Base-by-base conservation (phyloP, 2,888 invertebrate species). In the Tiliacea aurago region DNA sequence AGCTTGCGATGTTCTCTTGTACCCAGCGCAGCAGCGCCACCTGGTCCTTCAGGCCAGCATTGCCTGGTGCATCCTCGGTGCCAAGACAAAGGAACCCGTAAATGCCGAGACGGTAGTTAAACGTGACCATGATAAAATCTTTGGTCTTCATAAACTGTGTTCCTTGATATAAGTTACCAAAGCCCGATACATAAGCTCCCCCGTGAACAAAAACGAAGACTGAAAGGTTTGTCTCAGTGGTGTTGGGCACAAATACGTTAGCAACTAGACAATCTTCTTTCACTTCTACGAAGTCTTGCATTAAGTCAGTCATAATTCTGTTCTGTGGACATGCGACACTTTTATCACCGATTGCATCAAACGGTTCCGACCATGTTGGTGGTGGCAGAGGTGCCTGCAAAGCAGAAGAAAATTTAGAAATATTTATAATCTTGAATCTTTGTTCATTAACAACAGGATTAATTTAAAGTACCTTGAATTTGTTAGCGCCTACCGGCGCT, bases 211-310 rank as follows among this genome's bases (percentile, higher is more conserved):
- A 85, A 0, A 91, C 90, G 0, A 90, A 63, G 0, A 91, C 91
- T 7, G 91, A 86, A 7, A 89, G 83, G 4, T 90, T 86, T 18
- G 76, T 84, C 49, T 86, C 86, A 20, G 84, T 68, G 9, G 92
- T 93, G 68, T 92, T 89, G 5, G 94, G 93, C 2, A 93, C 93
- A 69, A 90, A 94, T 7, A 95, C 89, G 78, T 93, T 95, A 23
- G 94, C 88, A 47, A 93, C 81, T 0, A 95, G 89, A 69, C 95
- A 95, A 53, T 95, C 91, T 70, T 95, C 94, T 67, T 87, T 84
- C 63, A 85, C 71, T 2, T 33, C 47, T 33, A 23, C 1, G 2
- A 0, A 1, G 76, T 43, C 51, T 85, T n/a, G n/a, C 1, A 55
- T 5, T 0, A 10, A 0, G 9, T 18, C 15, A 18, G n/a, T 4